Evolutionary conservation across 2,113 vertebrate genomes (phyloP), one percentile per base, ranked within the genome.

Genomic region (Muntiacus muntjak): DNA sequence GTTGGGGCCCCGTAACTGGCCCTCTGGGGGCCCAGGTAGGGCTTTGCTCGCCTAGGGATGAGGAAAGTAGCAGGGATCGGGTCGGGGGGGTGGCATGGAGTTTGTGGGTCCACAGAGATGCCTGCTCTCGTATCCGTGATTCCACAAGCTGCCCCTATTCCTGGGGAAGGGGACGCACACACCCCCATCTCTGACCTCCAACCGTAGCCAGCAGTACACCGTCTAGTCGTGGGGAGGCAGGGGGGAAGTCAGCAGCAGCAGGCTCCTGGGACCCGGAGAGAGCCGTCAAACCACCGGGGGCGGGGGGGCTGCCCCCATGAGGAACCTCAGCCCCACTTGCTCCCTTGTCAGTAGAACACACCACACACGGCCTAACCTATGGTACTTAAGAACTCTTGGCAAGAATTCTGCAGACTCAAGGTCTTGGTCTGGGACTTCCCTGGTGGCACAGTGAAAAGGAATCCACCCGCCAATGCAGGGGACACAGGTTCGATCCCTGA

Each of bases 231-330:
- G 47, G 47, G 13, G 47, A 2, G 47, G 47, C 47, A 47, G 47
- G 47, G 47, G 47, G 47, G 12, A 50, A 13, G 47, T 50, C 47
- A 50, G 23, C 12, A 1, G 28, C 28, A 64, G 47, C 4, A 8
- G 1, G 13, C 54, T 76, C 88, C 57, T n/a, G n/a, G 57, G 71
- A 21, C 62, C 78, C 10, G 4, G 16, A 6, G 21, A n/a, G 5
- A 89, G 62, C 43, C 15, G 6, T 15, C 43, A 87, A 40, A 28
- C 26, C 43, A 43, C 21, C n/a, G 83, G 7, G 62, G 12, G 47
- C 3, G 52, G 12, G 1, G 13, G 13, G 2, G 19, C 55, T 78
- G 10, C 1, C 8, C 25, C 19, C 6, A 9, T 14, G 36, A 50
- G 57, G 36, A 30, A 40, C 14, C 30, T 45, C 26, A 43, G 79